These are phyloP conservation scores for Hipposideros larvatus DNA, from an alignment of 2,797 vertebrate genomes.

Conservation along the genomic window DNA sequence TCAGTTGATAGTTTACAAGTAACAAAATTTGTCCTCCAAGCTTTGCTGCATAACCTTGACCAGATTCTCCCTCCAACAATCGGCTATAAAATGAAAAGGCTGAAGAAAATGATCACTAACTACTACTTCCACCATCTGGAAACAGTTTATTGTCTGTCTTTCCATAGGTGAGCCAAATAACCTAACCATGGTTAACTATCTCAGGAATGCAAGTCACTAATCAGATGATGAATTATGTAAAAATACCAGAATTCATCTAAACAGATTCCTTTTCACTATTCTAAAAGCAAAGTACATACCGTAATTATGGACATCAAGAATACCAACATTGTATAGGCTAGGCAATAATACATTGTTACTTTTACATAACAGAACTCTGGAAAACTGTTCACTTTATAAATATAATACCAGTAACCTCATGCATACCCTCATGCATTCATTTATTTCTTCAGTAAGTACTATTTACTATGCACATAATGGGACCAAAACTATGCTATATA, in stretches of 20 bases:
- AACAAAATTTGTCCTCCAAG: slow-evolving; percentile 5
- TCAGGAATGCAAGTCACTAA: slow-evolving; percentile 16
- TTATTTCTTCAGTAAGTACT: slow-evolving; percentile 26
- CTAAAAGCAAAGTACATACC: background rate
- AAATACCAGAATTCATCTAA: slow-evolving; percentile 50
- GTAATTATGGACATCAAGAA: background rate
- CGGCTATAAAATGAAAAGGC: background rate
- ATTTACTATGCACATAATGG: background rate
- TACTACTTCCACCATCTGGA: background rate
- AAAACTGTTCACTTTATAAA: slow-evolving; percentile 36
- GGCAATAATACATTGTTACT: background rate
- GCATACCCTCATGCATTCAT: background rate
- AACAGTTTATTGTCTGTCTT: slow-evolving; percentile 41
- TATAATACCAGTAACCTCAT: background rate
- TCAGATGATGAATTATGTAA: background rate
- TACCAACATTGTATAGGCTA: background rate
- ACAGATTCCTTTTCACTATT: background rate
- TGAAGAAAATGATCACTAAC: slow-evolving; percentile 39
- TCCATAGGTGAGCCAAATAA: background rate
- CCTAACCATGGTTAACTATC: slow-evolving; percentile 21
- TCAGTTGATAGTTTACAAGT: background rate
- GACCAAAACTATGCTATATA: background rate
- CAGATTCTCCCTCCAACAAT: background rate
- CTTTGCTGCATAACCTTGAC: background rate
- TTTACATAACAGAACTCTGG: background rate